Base-by-base conservation (phyloP, 1,140 invertebrate genomes). In the Tachypleus tridentatus region DNA sequence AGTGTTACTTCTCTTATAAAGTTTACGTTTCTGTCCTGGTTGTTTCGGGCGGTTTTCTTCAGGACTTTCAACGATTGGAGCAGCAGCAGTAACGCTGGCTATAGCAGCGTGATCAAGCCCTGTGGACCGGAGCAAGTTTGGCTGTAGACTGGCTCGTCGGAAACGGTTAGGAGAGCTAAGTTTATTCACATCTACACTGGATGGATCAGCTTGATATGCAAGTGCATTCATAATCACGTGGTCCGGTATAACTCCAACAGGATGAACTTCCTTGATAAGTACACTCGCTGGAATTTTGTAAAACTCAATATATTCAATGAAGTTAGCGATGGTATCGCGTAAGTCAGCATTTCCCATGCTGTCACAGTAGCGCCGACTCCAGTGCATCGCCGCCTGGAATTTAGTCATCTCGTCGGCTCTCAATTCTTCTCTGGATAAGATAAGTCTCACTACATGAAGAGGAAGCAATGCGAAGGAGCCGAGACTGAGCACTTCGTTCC, bases 261-360 rank as follows among this genome's bases (percentile, higher is more conserved):
- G 91, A 80, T 93, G 87, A 10, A 96, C 87, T 61, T 96, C 92
- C 60, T 88, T 83, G 91, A 96, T 94, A 58, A 96, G 77, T 29
- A 93, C 89, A 69, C 90, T 92, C 4, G 91, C 90, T 1, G 92
- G 92, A 56, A 96, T 94, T 78, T 93, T 94, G 73, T 95, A 90
- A 74, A 93, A 94, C 72, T 93, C 89, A 47, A 94, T 95, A 75
- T 89, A 94, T 74, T 94, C 91, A 69, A 94, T 76, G 72, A 95
- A 96, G 69, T 90, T 94, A 2, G 70, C 64, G 63, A 77, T 74
- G 5, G 74, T 65, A 49, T 70, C 70, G 6, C 71, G 61, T 48
- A 72, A 58, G 57, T 70, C 66, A 9, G 58, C 47, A 11, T 66
- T 58, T 6, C 67, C 62, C 48, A 48, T 61, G 3, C 50, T 88